A percentile compares a stretch with the other conserved stretches of the same genome.
Conservation (phyloP, 1,140 invertebrate species). For the Cydia fagiglandana region DNA sequence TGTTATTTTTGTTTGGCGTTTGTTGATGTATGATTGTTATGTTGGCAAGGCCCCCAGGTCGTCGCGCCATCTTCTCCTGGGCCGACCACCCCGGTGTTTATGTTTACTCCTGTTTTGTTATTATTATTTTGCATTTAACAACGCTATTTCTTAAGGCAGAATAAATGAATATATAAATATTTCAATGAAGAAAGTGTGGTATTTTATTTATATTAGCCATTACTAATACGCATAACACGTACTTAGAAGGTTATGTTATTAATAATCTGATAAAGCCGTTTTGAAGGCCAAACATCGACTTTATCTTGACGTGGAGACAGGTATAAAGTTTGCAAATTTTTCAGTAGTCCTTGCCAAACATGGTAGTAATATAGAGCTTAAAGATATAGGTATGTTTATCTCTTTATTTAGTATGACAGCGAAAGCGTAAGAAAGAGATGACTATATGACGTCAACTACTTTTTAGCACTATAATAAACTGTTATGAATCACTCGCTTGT, state of each 20-base stretch:
- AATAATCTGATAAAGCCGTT: background rate
- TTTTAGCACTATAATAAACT: background rate
- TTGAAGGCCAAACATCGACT: background rate
- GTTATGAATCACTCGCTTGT: background rate
- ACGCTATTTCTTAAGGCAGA: no score
- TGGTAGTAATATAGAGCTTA: background rate
- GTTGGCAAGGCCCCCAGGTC: no score
- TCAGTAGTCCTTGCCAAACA: background rate
- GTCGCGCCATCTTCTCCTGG: no score
- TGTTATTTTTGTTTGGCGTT: no score
- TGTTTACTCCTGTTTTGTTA: no score
- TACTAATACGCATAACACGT: background rate
- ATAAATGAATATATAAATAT: no score
- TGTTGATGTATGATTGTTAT: no score
- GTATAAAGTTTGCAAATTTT: background rate
- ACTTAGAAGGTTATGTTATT: conserved; percentile 5
- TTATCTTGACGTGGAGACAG: conserved; percentile 2
- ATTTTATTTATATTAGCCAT: background rate
- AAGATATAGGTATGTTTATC: background rate
- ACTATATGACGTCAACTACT: background rate
- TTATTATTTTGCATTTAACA: no score
- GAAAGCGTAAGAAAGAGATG: background rate
- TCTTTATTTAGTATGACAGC: background rate
- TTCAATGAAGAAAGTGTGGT: no score
- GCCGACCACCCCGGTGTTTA: no score